These are phyloP conservation scores for Conus ventricosus DNA, from an alignment of 1,140 invertebrate genomes.

Conservation along the genomic window DNA sequence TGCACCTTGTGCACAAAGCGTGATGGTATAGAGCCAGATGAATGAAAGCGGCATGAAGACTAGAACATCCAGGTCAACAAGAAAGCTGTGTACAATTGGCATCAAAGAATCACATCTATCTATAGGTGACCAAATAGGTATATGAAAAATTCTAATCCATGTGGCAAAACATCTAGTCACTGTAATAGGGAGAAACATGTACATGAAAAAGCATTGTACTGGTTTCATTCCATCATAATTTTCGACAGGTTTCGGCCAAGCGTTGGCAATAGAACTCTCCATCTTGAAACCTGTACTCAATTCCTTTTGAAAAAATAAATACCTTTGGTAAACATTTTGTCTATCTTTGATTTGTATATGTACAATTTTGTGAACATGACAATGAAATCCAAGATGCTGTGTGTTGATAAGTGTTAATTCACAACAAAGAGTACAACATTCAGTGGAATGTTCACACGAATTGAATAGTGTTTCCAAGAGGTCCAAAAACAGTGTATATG, in stretches of 20 bases:
- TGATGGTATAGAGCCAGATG: background rate
- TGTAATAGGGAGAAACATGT: background rate
- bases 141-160: background rate
- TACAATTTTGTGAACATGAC: background rate
- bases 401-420: background rate
- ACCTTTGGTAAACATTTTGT: background rate
- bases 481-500: background rate
- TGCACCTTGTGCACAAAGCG: background rate
- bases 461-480: background rate
- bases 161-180: background rate
- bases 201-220: background rate
- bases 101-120: background rate
- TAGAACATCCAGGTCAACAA: background rate
- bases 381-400: constrained; percentile 2
- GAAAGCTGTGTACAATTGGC: background rate
- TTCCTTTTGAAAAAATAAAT: constrained; percentile 4
- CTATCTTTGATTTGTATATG: constrained; percentile 8
- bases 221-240: background rate
- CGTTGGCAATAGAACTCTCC: background rate
- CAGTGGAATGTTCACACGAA: constrained; percentile 7
- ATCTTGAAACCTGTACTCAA: constrained; percentile 3
- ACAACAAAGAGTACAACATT: constrained; percentile 6
- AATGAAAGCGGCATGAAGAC: background rate
- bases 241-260: background rate
- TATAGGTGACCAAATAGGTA: background rate